These are phyloP conservation scores for Plutella xylostella DNA, from an alignment of 2,888 invertebrate species.

Conservation along the genomic window DNA sequence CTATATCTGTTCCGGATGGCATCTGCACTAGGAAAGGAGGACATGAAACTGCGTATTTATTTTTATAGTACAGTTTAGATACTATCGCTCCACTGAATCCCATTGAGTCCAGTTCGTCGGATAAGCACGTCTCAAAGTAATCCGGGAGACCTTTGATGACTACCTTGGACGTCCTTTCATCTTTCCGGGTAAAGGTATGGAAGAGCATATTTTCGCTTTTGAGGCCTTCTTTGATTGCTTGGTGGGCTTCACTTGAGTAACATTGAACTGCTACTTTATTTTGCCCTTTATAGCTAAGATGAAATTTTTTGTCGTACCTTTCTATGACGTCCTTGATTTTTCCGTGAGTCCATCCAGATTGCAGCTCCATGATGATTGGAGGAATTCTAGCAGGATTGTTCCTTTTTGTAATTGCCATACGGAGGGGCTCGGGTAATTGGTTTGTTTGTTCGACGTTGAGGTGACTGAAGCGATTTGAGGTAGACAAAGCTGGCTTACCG, in stretches of 20 bases:
- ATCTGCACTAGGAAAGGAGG: constrained; percentile 23
- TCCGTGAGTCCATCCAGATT: neutral
- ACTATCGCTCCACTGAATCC: neutral
- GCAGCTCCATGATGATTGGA: neutral
- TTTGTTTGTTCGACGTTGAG: neutral
- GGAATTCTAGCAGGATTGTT: neutral
- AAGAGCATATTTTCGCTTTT: neutral
- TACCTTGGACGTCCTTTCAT: neutral
- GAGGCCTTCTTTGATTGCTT: neutral
- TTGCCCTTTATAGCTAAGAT: neutral
- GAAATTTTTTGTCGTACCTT: neutral
- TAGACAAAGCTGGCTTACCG: neutral
- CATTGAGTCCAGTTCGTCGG: neutral
- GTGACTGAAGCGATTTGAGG: neutral
- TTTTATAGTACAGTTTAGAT: neutral
- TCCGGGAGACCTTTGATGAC: neutral
- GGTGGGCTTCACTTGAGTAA: neutral
- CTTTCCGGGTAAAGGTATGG: neutral
- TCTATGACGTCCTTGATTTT: neutral
- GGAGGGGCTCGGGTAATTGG: neutral
- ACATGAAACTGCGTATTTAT: constrained; percentile 26
- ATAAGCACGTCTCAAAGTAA: neutral
- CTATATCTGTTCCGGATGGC: constrained; percentile 23
- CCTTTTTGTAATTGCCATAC: neutral
- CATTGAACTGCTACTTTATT: neutral